phyloP scores from a whole-genome alignment of 2,888 invertebrate species.

The Drosophila putrida region DNA sequence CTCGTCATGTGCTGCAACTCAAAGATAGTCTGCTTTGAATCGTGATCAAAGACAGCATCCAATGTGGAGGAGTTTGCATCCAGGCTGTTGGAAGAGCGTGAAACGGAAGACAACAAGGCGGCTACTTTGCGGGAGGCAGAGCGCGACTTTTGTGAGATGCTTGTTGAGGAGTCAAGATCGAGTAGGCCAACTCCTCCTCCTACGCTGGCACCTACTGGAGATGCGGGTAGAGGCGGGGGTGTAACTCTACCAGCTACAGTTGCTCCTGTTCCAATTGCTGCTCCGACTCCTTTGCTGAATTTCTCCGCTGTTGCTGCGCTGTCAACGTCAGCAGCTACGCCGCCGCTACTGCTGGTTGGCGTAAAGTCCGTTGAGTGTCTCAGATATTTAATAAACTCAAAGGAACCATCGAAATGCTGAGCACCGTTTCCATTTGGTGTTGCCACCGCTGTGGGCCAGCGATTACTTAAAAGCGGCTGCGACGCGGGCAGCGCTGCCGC shows the following conservation, averaged over 20 bases:
- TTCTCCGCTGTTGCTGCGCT: conserved; percentile 46
- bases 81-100: conserved; percentile 75
- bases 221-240: conserved; percentile 64
- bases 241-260: conserved; percentile 37
- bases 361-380: conserved; percentile 84
- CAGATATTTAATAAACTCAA: conserved; percentile 85
- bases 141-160: conserved; percentile 82
- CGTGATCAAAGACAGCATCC: conserved; percentile 84
- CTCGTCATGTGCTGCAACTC: conserved; percentile 83
- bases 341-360: conserved; percentile 47
- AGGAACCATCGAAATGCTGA: conserved; percentile 84
- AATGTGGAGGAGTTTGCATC: conserved; percentile 79
- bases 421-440: conserved; percentile 69
- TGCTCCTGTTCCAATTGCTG: neutral
- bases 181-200: conserved; percentile 70
- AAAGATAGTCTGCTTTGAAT: conserved; percentile 84
- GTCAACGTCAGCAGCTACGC: conserved; percentile 21
- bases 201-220: conserved; percentile 56
- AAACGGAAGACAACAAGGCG: conserved; percentile 79
- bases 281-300: conserved; percentile 24
- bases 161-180: conserved; percentile 83
- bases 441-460: conserved; percentile 77
- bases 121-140: conserved; percentile 82
- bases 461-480: conserved; percentile 60
- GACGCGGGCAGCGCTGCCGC: conserved; percentile 34